Conservation (phyloP, 1,140 invertebrate species). For the Melanaphis sacchari region DNA sequence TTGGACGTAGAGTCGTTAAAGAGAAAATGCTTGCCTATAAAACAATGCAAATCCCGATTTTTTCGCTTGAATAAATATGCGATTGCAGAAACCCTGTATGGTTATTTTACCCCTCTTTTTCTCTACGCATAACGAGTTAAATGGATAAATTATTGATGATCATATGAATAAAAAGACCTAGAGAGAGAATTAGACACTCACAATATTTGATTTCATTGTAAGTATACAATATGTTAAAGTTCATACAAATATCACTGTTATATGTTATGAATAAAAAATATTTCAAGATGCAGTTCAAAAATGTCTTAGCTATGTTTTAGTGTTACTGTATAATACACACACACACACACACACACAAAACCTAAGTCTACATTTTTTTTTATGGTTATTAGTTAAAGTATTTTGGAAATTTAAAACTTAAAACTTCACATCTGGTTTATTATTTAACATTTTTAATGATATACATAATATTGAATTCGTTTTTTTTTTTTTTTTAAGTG, state of each 20-base stretch:
- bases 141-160: conserved; percentile 41
- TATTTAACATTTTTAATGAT: background rate
- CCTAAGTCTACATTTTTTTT: background rate
- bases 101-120: background rate
- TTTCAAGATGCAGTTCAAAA: background rate
- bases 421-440: background rate
- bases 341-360: no score
- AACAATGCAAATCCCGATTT: conserved; percentile 23
- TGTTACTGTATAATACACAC: background rate
- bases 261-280: conserved; percentile 12
- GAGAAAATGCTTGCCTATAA: background rate
- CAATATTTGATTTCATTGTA: background rate
- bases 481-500: background rate
- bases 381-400: background rate
- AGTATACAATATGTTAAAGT: background rate
- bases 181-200: background rate
- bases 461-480: no score
- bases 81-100: background rate
- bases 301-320: background rate
- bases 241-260: background rate
- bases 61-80: conserved; percentile 44
- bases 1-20: conserved; percentile 1
- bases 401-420: background rate
- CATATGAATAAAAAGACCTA: background rate
- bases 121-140: background rate